Conservation (phyloP, 2,888 invertebrate species). For the Lacanobia wlatinum region DNA sequence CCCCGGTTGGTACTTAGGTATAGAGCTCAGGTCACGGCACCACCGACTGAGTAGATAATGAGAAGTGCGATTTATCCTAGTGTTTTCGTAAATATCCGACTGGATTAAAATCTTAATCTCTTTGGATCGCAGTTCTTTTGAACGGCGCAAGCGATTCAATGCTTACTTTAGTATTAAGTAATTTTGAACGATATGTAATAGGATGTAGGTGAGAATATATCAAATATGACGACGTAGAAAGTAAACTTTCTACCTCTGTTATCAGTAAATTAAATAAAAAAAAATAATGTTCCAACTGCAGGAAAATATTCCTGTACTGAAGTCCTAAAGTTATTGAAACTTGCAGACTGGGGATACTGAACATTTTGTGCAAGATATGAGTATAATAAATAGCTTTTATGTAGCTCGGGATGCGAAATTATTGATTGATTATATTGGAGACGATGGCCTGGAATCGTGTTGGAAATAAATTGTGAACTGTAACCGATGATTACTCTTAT, state of each 20-base stretch:
- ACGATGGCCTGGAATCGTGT: conserved; percentile 51
- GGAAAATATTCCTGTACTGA: conserved; percentile 44
- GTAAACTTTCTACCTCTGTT: conserved; percentile 44
- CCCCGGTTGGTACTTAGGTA: conserved; percentile 44
- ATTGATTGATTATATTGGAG: conserved; percentile 43
- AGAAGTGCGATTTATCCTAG: conserved; percentile 44
- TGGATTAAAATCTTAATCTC: conserved; percentile 46
- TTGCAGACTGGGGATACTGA: conserved; percentile 48
- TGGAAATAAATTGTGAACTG: conserved; percentile 25
- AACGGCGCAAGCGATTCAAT: conserved; percentile 47
- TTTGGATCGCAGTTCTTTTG: conserved; percentile 54
- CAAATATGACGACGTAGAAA: conserved; percentile 18
- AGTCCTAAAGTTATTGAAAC: conserved; percentile 44
- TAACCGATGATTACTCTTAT: conserved; percentile 27
- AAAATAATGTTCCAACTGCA: conserved; percentile 27
- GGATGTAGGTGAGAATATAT: conserved; percentile 23
- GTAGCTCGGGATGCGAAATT: conserved; percentile 40
- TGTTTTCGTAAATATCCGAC: conserved; percentile 51
- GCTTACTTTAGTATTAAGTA: conserved; percentile 55
- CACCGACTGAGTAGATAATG: conserved; percentile 63
- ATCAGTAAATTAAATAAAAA: conserved; percentile 5
- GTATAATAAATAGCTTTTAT: conserved; percentile 26
- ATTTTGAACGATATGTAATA: conserved; percentile 43
- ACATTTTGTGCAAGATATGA: conserved; percentile 32
- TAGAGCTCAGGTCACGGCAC: conserved; percentile 50